Base-by-base conservation (phyloP, 2,797 vertebrate species). In the Pseudotriccus pelzelni region DNA sequence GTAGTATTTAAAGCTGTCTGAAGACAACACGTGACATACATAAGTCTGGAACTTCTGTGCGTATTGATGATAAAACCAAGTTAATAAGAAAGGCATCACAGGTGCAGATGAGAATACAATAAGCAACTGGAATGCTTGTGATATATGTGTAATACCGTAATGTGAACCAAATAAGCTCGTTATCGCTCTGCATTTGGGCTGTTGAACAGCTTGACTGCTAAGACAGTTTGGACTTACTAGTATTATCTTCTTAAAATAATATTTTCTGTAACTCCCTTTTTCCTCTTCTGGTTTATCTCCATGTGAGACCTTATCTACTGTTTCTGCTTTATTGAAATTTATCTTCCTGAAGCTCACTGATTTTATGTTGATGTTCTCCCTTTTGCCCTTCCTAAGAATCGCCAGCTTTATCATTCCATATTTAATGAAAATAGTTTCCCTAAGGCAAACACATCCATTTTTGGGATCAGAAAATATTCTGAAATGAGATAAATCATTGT, bases 301-400 rank as follows among this genome's bases (percentile, higher is more conserved):
- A 47, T n/a, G 30, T 30, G 10, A 88, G 34, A 93, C 6, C 24
- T 92, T 92, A 72, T 66, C 88, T 81, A 70, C 73, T 46, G 10
- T 75, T 96, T 80, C 93, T 84, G 85, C 41, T 92, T 81, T 14
- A 84, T 27, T 87, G 78, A 82, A 94, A 93, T 90, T 72, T 88
- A 50, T 88, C 62, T 86, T 81, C 11, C 34, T 60, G 56, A 86
- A 93, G 44, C 56, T 36, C 12, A 34, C 32, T 62, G 62, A 94
- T 94, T 84, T 88, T 90, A 59, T 86, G 62, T 84, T 90, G 49
- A 81, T 12, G 6, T 64, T 93, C 77, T 75, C 37, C 20, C 24
- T 88, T 84, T 88, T 60, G 46, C 59, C 58, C 27, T 94, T 90
- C 53, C 41, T 68, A 77, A 85, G 60, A 82, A 89, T 74, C 79